Evolutionary conservation across 2,797 vertebrate genomes (phyloP).

Genomic region (Dipus sagitta): DNA sequence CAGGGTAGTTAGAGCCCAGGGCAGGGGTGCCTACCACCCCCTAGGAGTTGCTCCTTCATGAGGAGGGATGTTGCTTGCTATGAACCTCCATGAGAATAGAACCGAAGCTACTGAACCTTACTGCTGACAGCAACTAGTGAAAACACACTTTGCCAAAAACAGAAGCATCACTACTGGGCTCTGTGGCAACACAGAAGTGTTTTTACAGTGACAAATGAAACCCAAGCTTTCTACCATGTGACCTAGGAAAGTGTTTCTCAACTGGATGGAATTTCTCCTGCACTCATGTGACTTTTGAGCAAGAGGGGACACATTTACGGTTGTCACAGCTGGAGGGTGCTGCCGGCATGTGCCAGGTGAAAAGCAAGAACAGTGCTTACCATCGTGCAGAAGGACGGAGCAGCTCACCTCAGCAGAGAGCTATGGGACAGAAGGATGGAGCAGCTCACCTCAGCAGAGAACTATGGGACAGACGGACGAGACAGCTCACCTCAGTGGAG

Average conservation of each 20-base stretch:
- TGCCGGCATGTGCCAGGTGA: no score
- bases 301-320: not conserved
- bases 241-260: not conserved
- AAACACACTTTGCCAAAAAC: not conserved
- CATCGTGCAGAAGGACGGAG: no score
- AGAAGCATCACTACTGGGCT: not conserved
- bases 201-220: not conserved
- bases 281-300: not conserved
- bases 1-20: no score
- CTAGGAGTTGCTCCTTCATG: no score
- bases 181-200: not conserved
- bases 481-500: not conserved
- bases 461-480: fast-evolving
- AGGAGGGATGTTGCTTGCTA: not conserved
- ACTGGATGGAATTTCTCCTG: not conserved
- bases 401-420: not conserved
- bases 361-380: not conserved
- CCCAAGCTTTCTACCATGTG: not conserved
- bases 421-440: fast-evolving
- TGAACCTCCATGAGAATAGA: not conserved
- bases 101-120: not conserved
- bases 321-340: fast-evolving
- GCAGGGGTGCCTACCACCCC: not conserved
- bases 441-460: not conserved
- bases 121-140: not conserved